phyloP scores from a whole-genome alignment of 2,113 vertebrate genomes.

The Triplophysa rosa region DNA sequence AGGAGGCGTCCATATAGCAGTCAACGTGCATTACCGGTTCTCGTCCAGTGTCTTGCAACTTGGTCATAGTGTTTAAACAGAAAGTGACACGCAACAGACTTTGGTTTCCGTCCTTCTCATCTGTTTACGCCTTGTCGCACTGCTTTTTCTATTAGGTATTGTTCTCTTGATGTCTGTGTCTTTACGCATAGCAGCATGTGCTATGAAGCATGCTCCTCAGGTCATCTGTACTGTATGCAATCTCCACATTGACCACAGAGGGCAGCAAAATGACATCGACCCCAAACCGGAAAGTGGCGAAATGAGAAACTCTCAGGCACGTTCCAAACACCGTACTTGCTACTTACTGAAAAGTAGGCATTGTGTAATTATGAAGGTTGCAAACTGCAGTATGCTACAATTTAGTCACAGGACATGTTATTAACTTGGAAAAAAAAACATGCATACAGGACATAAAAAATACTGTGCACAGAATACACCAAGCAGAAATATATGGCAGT shows the following conservation, averaged over 20 bases:
- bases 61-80: slow-evolving; percentile 68
- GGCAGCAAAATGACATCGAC: slow-evolving; percentile 2
- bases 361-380: too few relatives aligned
- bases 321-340: neutral
- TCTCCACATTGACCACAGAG: slow-evolving; percentile 54
- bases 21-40: slow-evolving; percentile 59
- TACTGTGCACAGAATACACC: neutral
- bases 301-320: neutral
- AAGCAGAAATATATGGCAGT: neutral
- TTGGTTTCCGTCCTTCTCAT: slow-evolving; percentile 36
- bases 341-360: too few relatives aligned
- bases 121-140: slow-evolving; percentile 62
- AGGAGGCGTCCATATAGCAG: slow-evolving; percentile 73
- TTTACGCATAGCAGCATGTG: slow-evolving; percentile 76
- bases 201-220: slow-evolving; percentile 68
- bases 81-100: slow-evolving; percentile 65
- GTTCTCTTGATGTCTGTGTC: slow-evolving; percentile 68
- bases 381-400: too few relatives aligned
- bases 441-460: neutral
- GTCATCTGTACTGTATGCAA: slow-evolving; percentile 67
- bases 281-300: slow-evolving; percentile 1
- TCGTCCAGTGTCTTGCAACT: slow-evolving; percentile 66
- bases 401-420: too few relatives aligned
- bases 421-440: neutral
- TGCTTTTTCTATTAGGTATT: slow-evolving; percentile 65